phyloP scores from a whole-genome alignment of 2,888 invertebrate species.

The Aspidiotus rigidus region DNA sequence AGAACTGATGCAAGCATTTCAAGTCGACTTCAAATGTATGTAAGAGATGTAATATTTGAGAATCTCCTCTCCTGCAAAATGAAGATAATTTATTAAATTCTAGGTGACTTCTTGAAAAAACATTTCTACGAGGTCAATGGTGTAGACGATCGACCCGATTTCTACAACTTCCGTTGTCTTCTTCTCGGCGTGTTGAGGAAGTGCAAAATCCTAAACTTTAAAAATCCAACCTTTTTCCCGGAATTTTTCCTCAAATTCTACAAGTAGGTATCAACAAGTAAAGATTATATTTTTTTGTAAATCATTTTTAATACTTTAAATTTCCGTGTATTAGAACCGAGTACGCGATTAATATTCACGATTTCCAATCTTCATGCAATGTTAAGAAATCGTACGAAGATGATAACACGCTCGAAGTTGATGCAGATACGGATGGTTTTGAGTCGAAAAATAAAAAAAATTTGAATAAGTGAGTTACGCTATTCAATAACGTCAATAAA shows the following conservation, averaged over 20 bases:
- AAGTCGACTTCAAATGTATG: slow-evolving; percentile 24
- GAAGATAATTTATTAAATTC: slow-evolving; percentile 8
- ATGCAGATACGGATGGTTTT: neutral
- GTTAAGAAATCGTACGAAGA: slow-evolving; percentile 41
- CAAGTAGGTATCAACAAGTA: slow-evolving; percentile 48
- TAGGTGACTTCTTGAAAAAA: slow-evolving; percentile 40
- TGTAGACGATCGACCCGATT: slow-evolving; percentile 56
- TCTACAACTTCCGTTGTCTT: slow-evolving; percentile 63
- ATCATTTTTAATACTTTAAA: neutral
- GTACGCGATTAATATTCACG: slow-evolving; percentile 53
- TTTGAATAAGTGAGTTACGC: slow-evolving; percentile 12
- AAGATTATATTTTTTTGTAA: neutral
- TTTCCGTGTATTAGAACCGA: slow-evolving; percentile 45
- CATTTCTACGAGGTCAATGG: slow-evolving; percentile 40
- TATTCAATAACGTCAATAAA: neutral
- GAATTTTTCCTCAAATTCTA: slow-evolving; percentile 57
- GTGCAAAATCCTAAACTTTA: slow-evolving; percentile 18
- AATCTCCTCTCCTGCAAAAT: neutral
- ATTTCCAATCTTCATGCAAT: slow-evolving; percentile 50
- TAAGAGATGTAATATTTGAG: slow-evolving; percentile 1
- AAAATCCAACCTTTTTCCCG: slow-evolving; percentile 27
- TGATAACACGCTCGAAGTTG: neutral
- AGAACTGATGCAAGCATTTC: slow-evolving; percentile 29
- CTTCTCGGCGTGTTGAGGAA: slow-evolving; percentile 54
- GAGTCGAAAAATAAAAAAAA: slow-evolving; percentile 12